Base-by-base conservation (phyloP, 2,113 vertebrate species). In the Lepisosteus osseus region DNA sequence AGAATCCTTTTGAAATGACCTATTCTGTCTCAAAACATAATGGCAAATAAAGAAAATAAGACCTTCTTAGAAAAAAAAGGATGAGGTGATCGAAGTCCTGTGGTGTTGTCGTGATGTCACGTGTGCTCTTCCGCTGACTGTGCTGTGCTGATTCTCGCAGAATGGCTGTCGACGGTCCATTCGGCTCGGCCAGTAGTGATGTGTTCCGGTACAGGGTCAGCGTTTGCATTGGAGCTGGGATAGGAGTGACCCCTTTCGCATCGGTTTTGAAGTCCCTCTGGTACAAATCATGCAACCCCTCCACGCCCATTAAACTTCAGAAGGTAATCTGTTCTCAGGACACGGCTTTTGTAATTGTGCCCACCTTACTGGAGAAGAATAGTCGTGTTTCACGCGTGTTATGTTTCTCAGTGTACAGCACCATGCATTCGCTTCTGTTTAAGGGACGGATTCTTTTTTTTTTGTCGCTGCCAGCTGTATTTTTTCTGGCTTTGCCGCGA, bases 401-500 rank as follows among this genome's bases (percentile, higher is more conserved):
- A 29, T 29, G 29, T 29, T 29, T 29, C 29, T 29, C 29, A 1
- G 29, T 29, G 29, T 29, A 29, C 29, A 29, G 29, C 29, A 29
- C 29, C 29, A 29, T 29, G 29, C 29, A 29, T 29, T 29, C 29
- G 29, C 29, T 29, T 29, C 29, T 29, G 29, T 29, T 29, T 1
- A 29, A 29, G 29, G 29, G 29, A 29, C 29, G 29, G 29, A 29
- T 29, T 29, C 29, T 29, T 29, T 29, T 14, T 59, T 68, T n/a
- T 68, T 85, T 85, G 83, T 72, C 76, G 74, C 68, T 83, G 65
- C 83, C 88, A 94, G 92, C 83, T 94, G 78, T 93, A 94, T 82
- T 93, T 94, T 79, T 94, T 93, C 61, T 94, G 92, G 93, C 90
- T 93, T 82, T 93, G 92, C 78, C 83, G 92, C 77, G 91, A 93